Percentiles rank a stretch among this genome's conserved stretches.
These are phyloP conservation scores for Epizoanthus illoricatus DNA, from an alignment of 92 coral and sea anemone species.

Conservation along the genomic window DNA sequence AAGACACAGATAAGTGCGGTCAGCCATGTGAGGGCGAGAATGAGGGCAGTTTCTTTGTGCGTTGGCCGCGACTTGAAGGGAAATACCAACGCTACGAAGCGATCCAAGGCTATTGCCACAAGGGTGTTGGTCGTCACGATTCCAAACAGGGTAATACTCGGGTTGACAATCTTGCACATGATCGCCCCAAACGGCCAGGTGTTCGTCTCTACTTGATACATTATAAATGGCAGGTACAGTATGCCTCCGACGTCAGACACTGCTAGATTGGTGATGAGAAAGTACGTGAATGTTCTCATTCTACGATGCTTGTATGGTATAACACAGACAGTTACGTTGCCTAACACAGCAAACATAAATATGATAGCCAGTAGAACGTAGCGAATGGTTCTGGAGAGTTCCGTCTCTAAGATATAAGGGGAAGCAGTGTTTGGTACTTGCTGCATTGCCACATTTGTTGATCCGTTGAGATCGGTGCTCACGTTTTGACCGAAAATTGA, in stretches of 20 bases:
- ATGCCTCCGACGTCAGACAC: slow-evolving; percentile 80
- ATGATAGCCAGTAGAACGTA: slow-evolving; percentile 53
- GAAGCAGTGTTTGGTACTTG: neutral
- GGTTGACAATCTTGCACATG: slow-evolving; percentile 85
- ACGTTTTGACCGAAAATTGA: neutral
- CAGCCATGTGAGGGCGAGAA: slow-evolving; percentile 71
- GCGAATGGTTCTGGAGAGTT: slow-evolving; percentile 59
- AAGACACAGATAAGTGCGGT: slow-evolving; percentile 71
- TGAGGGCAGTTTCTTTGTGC: slow-evolving; percentile 51
- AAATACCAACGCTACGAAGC: slow-evolving; percentile 74
- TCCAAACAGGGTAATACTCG: slow-evolving; percentile 70
- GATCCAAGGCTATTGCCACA: slow-evolving; percentile 80
- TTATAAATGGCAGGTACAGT: slow-evolving; percentile 73
- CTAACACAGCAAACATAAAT: slow-evolving; percentile 67
- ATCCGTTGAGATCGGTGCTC: neutral
- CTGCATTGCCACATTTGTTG: slow-evolving; percentile 17
- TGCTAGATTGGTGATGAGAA: slow-evolving; percentile 75
- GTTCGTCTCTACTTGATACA: slow-evolving; percentile 39
- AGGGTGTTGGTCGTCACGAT: slow-evolving; percentile 81
- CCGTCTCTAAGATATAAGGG: slow-evolving; percentile 50
- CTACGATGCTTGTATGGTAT: slow-evolving; percentile 71
- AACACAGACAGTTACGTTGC: slow-evolving; percentile 72
- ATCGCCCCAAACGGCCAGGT: slow-evolving; percentile 63
- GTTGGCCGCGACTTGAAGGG: slow-evolving; percentile 69
- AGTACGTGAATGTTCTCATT: slow-evolving; percentile 84